These are phyloP conservation scores for Pachydiplax longipennis DNA, from an alignment of 2,888 invertebrate species.

Conservation along the genomic window DNA sequence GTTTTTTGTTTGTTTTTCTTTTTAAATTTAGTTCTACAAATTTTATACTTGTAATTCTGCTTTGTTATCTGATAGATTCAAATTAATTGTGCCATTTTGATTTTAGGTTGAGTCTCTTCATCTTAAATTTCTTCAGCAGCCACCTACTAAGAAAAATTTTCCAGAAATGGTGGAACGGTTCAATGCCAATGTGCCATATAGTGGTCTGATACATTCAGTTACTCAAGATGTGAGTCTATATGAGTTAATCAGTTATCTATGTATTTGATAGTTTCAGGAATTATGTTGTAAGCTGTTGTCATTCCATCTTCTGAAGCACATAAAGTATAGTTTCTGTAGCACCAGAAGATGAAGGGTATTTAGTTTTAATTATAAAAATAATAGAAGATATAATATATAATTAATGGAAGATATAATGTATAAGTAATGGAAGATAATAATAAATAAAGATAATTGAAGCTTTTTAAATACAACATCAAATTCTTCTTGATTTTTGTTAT, in stretches of 20 bases:
- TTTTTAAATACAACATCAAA: no score
- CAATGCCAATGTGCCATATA: constrained; percentile 97
- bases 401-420: no score
- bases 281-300: no score
- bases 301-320: background rate
- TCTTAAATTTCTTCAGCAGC: constrained; percentile 77
- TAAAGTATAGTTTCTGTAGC: no score
- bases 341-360: no score
- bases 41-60: no score
- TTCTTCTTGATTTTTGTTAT: no score
- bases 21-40: background rate
- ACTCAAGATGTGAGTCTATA: constrained; percentile 86
- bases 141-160: constrained; percentile 70
- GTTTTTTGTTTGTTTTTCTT: background rate
- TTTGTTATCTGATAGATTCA: background rate
- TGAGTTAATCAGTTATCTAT: constrained; percentile 50
- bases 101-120: constrained; percentile 81
- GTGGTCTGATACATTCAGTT: constrained; percentile 94
- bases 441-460: no score
- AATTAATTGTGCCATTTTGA: constrained; percentile 25
- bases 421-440: no score
- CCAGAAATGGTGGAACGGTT: constrained; percentile 90
- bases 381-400: no score
- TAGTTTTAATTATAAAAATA: no score
- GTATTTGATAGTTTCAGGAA: background rate